Percentiles rank a stretch among this genome's conserved stretches.
Conservation (phyloP, 2,797 vertebrate species). For the Rhyacichthys aspro region DNA sequence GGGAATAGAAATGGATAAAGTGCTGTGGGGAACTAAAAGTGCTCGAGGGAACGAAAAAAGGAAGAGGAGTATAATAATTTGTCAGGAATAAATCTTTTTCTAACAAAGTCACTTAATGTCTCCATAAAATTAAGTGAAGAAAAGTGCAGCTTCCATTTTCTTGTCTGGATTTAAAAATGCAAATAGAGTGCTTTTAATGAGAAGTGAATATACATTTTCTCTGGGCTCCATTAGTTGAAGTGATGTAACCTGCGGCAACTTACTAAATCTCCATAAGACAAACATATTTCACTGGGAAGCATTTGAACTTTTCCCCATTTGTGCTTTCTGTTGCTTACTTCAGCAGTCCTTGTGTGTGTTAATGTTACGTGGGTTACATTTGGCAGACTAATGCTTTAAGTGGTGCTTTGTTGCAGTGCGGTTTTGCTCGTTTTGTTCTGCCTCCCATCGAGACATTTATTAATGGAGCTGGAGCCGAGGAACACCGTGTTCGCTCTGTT, state of each 20-base stretch:
- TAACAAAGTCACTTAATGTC: slow-evolving; percentile 24
- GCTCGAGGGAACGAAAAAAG: slow-evolving; percentile 15
- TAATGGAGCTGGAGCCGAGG: slow-evolving; percentile 8
- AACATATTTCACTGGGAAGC: slow-evolving; percentile 34
- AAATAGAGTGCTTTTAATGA: slow-evolving; percentile 46
- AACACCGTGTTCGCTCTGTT: no score
- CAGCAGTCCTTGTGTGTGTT: slow-evolving; percentile 12
- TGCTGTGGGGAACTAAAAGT: slow-evolving; percentile 9
- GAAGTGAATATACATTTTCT: slow-evolving; percentile 30
- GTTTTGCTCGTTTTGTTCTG: slow-evolving; percentile 39
- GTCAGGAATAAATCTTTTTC: slow-evolving; percentile 11
- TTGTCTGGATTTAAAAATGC: slow-evolving; percentile 43
- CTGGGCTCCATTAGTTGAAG: slow-evolving; percentile 43
- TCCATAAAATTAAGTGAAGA: slow-evolving; percentile 15
- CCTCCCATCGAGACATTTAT: slow-evolving; percentile 31
- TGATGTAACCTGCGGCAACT: slow-evolving; percentile 55
- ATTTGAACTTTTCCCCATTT: slow-evolving; percentile 14
- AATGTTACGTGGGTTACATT: slow-evolving; percentile 22
- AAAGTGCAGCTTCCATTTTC: slow-evolving; percentile 26
- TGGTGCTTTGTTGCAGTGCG: slow-evolving; percentile 32
- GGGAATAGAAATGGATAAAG: background rate
- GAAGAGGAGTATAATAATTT: slow-evolving; percentile 10
- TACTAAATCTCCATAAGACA: slow-evolving; percentile 29
- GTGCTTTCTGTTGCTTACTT: slow-evolving; percentile 18
- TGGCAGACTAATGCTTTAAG: slow-evolving; percentile 41